Evolutionary conservation across 2,113 vertebrate species (phyloP), one percentile per base, ranked within the genome.

Genomic region (Plecotus auritus): DNA sequence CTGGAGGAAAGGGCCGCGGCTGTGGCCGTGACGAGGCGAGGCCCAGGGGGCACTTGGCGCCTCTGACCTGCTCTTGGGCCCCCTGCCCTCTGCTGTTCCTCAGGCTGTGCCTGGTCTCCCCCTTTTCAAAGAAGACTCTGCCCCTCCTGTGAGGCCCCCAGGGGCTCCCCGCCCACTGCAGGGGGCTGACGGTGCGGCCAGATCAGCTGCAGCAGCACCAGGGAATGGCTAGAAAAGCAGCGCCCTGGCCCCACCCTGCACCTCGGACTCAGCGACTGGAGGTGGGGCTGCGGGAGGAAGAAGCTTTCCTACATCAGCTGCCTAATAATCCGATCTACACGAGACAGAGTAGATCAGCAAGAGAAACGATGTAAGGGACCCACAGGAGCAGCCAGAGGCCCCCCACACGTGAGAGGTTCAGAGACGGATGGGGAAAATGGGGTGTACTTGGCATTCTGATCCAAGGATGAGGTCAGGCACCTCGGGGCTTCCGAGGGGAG

Each of bases 121-220:
- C 72, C 47, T 14, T 22, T 37, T n/a, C 78, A 61, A 37, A 8
- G 0, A 2, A 56, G 28, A 30, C 59, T 54, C 78, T 5, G 22
- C 23, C 51, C 47, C 3, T 32, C 26, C 51, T 3, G 59, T 8
- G 17, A 40, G 59, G 28, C 23, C 40, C 2, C 28, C 1, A 0
- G 69, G 1, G 7, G 16, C 7, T 26, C 32, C 18, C 59, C 22
- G 0, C 51, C 45, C 1, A 0, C 2, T 0, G n/a, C 30, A 45
- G 26, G 6, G 4, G 12, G 26, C 49, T 74, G 67, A 3, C 30
- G 20, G 37, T 12, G 42, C 42, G 49, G 45, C n/a, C 42, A 26
- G 82, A 11, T 26, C n/a, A 20, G 66, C 72, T 1, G 74, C 26
- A 47, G 35, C 35, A 8, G 17, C 26, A n/a, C 32, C 37, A 18